Base-by-base conservation (phyloP, 1,140 invertebrate species). In the Campoletis sonorensis region DNA sequence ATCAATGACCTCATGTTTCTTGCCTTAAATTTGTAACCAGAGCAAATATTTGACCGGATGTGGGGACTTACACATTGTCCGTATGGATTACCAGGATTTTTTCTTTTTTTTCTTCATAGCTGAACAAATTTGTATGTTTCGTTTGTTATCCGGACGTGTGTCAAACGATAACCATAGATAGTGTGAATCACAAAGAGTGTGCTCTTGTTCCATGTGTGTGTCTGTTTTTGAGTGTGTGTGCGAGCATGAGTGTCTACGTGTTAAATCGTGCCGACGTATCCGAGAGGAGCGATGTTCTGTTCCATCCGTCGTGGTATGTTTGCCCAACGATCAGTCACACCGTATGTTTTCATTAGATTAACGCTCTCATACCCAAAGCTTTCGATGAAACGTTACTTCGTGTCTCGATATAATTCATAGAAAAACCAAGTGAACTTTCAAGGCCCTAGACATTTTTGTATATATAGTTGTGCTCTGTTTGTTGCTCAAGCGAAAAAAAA, bases 311-410 rank as follows among this genome's bases (percentile, higher is more conserved):
- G 23, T 16, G 61, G 61, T 67, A 30, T 67, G 61, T 67, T 67
- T 67, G 61, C 23, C 23, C 61, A 67, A 67, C 61, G 61, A 67
- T 67, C 61, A 67, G 61, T 67, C 61, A 67, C 61, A 27, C 61
- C 23, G 61, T 67, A 27, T 67, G 61, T 67, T 67, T 67, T 67
- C 61, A 23, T 67, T 67, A 67, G 61, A 67, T 67, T 67, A 67
- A 67, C 61, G 61, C 61, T 1, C 61, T 67, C 23, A 27, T 67
- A 27, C n/a, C 21, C 40, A 13, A 45, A 27, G 13, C 23, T 27
- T 15, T 26, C 61, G 61, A 67, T 67, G 61, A 67, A 67, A 67
- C 61, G 23, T 26, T 27, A 45, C 61, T 26, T 0, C 21, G 13
- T 27, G 21, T 5, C 61, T 2, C 61, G 61, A 67, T 67, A 27